Conservation (phyloP, 2,113 vertebrate species). For the Oryzias melastigma region DNA sequence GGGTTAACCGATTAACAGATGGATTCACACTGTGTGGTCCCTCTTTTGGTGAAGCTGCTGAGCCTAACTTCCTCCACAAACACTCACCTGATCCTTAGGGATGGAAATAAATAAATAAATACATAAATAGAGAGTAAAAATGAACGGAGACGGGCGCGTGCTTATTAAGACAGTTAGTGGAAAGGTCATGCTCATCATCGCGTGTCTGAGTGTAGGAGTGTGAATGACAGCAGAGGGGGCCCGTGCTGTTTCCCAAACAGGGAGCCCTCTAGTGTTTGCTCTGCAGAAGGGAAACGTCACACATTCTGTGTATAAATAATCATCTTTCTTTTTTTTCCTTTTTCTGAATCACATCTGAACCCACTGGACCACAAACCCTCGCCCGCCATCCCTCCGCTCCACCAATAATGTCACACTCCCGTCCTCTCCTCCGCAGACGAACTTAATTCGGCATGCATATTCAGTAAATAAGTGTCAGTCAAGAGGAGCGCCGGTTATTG, state of each 20-base stretch:
- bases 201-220: conserved; percentile 2
- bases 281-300: conserved; percentile 15
- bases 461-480: not conserved
- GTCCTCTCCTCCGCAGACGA: not conserved
- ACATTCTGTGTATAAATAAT: not conserved
- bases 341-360: not conserved
- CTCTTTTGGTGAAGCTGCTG: not conserved
- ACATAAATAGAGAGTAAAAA: not conserved
- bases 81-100: too few relatives aligned
- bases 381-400: conserved; percentile 2
- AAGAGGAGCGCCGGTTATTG: conserved; percentile 4
- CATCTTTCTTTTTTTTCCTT: too few relatives aligned
- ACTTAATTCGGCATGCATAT: not conserved
- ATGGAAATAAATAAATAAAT: not conserved
- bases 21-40: conserved; percentile 5
- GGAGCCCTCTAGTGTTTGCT: conserved; percentile 94
- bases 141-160: conserved; percentile 3
- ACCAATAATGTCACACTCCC: not conserved
- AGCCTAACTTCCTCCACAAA: not conserved
- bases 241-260: conserved; percentile 47
- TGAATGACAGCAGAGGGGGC: conserved; percentile 54
- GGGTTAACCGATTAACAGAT: conserved; percentile 27
- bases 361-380: not conserved
- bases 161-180: conserved; percentile 33
- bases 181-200: conserved; percentile 56